Percentiles rank a stretch among this genome's conserved stretches.
These are phyloP conservation scores for Syrista parreyssii DNA, from an alignment of 2,888 invertebrate genomes.

Conservation along the genomic window DNA sequence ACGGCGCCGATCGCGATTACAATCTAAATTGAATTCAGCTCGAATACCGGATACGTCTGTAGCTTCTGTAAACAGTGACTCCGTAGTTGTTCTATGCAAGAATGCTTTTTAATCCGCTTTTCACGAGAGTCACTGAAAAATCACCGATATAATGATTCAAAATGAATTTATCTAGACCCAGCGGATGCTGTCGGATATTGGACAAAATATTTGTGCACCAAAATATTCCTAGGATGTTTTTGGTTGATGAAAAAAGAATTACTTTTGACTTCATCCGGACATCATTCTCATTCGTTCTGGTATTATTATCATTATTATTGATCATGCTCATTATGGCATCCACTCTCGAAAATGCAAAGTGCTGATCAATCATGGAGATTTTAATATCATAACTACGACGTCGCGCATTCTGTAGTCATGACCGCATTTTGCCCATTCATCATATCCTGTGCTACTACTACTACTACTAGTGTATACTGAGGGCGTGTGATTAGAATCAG, in stretches of 20 bases:
- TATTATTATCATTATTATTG: no score
- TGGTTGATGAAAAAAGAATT: no score
- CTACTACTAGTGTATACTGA: slow-evolving; percentile 33
- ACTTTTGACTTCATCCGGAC: no score
- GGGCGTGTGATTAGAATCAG: slow-evolving; percentile 65
- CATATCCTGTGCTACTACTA: slow-evolving; percentile 43
- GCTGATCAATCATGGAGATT: slow-evolving; percentile 58
- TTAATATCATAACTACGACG: slow-evolving; percentile 49
- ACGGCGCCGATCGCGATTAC: slow-evolving; percentile 50
- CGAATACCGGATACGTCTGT: slow-evolving; percentile 12
- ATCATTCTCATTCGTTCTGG: no score
- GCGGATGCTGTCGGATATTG: no score
- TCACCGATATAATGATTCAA: slow-evolving; percentile 34
- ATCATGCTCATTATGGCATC: no score
- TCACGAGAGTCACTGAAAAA: slow-evolving; percentile 41
- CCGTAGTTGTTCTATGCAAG: slow-evolving; percentile 43
- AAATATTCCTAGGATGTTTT: no score
- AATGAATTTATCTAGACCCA: background rate
- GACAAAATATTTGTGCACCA: no score
- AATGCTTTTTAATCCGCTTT: slow-evolving; percentile 43
- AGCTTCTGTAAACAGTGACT: slow-evolving; percentile 43
- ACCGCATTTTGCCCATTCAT: slow-evolving; percentile 61
- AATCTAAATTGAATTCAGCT: slow-evolving; percentile 59
- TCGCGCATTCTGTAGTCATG: slow-evolving; percentile 56
- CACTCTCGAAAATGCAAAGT: slow-evolving; percentile 3